Evolutionary conservation across 2,113 vertebrate genomes (phyloP), one percentile per base, ranked within the genome.

Genomic region (Isurus oxyrinchus): DNA sequence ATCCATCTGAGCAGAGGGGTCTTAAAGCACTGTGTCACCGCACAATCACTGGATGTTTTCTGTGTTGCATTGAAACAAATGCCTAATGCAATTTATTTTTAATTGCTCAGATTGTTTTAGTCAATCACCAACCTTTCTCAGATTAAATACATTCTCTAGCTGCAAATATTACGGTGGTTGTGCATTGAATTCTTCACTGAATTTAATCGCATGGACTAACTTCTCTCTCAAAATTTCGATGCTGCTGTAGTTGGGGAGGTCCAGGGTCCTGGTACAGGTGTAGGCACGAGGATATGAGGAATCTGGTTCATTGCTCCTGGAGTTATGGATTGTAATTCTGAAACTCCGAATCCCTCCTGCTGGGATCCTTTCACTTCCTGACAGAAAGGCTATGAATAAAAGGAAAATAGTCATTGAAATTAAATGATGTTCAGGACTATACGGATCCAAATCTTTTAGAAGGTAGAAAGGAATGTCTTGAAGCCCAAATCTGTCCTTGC

Each of bases 161-260:
- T 95, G 44, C 44, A 76, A 35, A 76, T 69, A 72, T 95, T 72
- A 76, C 3, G 94, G 94, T 53, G 66, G 94, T 31, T 0, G 5
- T 72, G 94, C 94, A 95, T 59, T 61, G 66, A 98, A 97, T 25
- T 91, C 94, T 96, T 98, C 96, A 96, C 96, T 97, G 95, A 96
- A 81, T 10, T 96, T 96, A 76, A 97, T 97, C 57, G 97, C 97
- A 96, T 0, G 95, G 8, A 97, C 96, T 40, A 98, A 84, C 44
- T 94, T 97, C 5, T 97, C 0, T 61, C 63, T 55, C 0, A 98
- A 97, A 96, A 97, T 96, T 61, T 96, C 84, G 87, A 97, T 96
- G 44, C 16, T 96, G 90, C 97, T 98, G 91, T 98, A 98, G 96
- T 97, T 97, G 14, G 98, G 98, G 5, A 98, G 97, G 0, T 13